Base-by-base conservation (phyloP, 2,797 vertebrate species). In the Sebastes miniatus region DNA sequence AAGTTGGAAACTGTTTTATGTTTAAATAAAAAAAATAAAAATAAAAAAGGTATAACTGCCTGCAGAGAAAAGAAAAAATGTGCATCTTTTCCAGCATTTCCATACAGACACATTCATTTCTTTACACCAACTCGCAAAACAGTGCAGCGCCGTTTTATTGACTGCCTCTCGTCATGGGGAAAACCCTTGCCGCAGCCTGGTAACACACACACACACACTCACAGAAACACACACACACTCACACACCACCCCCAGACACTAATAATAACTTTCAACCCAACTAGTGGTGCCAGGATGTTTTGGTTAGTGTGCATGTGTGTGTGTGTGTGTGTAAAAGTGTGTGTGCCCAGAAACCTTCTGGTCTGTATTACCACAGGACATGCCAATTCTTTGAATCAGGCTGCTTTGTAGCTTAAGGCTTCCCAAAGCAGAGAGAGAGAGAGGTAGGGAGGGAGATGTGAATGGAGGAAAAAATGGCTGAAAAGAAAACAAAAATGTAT, bases 351-450 rank as follows among this genome's bases (percentile, higher is more conserved):
- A 91, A 90, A 86, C 88, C 90, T 90, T 94, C 93, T 95, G 94
- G 92, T 95, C 92, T 93, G 85, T 91, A 95, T 96, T 95, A 95
- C 85, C 91, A 92, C 86, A 90, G 84, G 86, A 92, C 91, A 93
- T 94, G 92, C 92, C 92, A 83, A 62, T 87, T 89, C 87, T 92
- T 93, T 94, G 93, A 94, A 93, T 94, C 89, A 90, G 84, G 81
- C 81, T 25, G 4, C 65, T 78, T 81, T 86, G 72, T 79, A 84
- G 83, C 77, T 83, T 68, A 81, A 83, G 71, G 67, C 77, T 80
- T 90, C 86, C 83, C 69, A 87, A 78, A 86, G 85, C 65, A 81
- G 83, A 36, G 39, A 54, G 52, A 81, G 77, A 61, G 63, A 68
- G 71, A 73, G 50, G 83, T 62, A 68, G 72, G 56, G 50, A 77